These are phyloP conservation scores for Malaclemys terrapin DNA, from an alignment of 2,113 vertebrate genomes.

Conservation along the genomic window DNA sequence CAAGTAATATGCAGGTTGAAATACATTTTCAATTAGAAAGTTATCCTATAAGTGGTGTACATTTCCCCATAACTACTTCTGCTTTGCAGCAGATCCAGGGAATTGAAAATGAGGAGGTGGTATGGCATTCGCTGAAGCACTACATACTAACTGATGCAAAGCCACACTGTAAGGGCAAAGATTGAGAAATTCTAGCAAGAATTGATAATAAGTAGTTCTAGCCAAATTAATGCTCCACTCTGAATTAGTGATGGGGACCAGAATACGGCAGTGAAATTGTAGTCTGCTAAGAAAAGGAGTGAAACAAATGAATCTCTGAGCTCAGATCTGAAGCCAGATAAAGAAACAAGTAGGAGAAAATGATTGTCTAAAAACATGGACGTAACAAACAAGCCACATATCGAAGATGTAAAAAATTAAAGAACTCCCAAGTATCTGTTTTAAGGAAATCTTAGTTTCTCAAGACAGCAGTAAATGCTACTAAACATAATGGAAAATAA, in stretches of 20 bases:
- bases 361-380: background rate
- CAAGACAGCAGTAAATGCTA: background rate
- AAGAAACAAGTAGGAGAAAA: background rate
- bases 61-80: slow-evolving; percentile 17
- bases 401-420: background rate
- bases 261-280: background rate
- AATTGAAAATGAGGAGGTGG: background rate
- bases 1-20: background rate
- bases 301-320: background rate
- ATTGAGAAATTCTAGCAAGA: slow-evolving; percentile 1
- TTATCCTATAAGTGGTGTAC: background rate
- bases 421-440: background rate
- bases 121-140: background rate
- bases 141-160: background rate
- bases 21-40: slow-evolving; percentile 21
- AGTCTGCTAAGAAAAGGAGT: background rate
- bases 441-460: background rate
- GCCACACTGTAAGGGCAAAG: background rate
- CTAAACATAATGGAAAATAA: background rate
- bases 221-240: background rate
- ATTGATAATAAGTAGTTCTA: background rate
- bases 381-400: background rate
- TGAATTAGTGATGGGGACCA: slow-evolving; percentile 1
- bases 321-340: background rate
- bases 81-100: background rate